Evolutionary conservation across 2,797 vertebrate species (phyloP).

Genomic region (Synaphobranchus kaupii): DNA sequence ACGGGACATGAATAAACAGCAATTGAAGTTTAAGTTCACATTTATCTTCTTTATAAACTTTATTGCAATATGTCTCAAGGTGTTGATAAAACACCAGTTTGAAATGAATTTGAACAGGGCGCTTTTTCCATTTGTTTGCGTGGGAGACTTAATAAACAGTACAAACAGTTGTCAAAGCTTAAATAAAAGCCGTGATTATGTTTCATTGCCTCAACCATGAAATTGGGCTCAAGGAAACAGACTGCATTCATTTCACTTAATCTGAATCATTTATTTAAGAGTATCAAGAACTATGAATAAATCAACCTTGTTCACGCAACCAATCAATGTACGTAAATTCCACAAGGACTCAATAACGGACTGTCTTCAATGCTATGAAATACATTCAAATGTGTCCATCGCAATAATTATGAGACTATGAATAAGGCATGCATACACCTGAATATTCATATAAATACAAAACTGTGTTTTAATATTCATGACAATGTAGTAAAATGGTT

Average conservation of each 20-base stretch:
- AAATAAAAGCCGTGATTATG: constrained; percentile 11
- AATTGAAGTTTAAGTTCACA: constrained; percentile 39
- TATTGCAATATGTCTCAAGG: constrained; percentile 2
- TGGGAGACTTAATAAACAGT: constrained; percentile 30
- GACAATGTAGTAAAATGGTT: no score
- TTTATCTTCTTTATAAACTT: not conserved
- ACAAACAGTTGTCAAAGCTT: constrained; percentile 23
- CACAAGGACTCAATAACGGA: not conserved
- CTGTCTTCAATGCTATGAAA: not conserved
- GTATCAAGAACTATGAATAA: not conserved
- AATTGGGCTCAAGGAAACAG: not conserved
- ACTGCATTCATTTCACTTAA: not conserved
- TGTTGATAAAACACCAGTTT: not conserved
- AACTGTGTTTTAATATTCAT: not conserved
- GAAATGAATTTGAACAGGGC: not conserved
- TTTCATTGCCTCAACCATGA: constrained; percentile 27
- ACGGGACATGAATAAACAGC: constrained; percentile 44
- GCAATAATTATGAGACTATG: not conserved
- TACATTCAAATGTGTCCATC: not conserved
- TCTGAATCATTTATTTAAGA: not conserved
- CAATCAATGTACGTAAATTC: not conserved
- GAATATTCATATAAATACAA: not conserved
- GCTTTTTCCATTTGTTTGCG: not conserved
- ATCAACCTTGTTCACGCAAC: not conserved
- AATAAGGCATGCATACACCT: not conserved